These are phyloP conservation scores for Entomobrya multifasciata DNA, from an alignment of 2,888 invertebrate species.

Conservation along the genomic window DNA sequence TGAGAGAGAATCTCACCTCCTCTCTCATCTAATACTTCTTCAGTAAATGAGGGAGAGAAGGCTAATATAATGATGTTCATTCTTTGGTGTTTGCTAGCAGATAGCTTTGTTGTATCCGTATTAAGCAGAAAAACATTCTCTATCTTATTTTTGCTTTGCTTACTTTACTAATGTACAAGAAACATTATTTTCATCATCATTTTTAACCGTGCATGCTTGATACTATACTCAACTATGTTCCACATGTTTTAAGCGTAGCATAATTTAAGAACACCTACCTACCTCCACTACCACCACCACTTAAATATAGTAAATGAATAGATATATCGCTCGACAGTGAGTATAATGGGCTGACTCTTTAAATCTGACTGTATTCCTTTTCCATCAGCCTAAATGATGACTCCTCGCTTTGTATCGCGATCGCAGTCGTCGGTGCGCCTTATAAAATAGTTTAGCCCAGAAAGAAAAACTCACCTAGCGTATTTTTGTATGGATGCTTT, in stretches of 20 bases:
- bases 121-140: constrained; percentile 31
- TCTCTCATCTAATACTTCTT: constrained; percentile 34
- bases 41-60: neutral
- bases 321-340: constrained; percentile 2
- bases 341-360: neutral
- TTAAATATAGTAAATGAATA: constrained; percentile 65
- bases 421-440: neutral
- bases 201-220: constrained; percentile 42
- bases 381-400: neutral
- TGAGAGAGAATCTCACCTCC: constrained; percentile 28
- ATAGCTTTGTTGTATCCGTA: constrained; percentile 23
- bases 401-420: neutral
- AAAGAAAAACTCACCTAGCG: constrained; percentile 33
- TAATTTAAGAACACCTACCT: constrained; percentile 44
- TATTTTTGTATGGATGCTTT: neutral
- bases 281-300: too few relatives aligned
- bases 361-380: neutral
- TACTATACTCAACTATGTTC: constrained; percentile 11
- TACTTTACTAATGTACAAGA: constrained; percentile 40
- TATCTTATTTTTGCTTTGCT: constrained; percentile 5
- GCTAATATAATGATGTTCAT: constrained; percentile 64
- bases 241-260: constrained; percentile 23
- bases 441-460: neutral
- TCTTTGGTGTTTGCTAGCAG: constrained; percentile 43
- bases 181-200: constrained; percentile 69